Evolutionary conservation across 2,113 vertebrate genomes (phyloP), one percentile per base, ranked within the genome.

Genomic region (Rhadina sibilatrix): DNA sequence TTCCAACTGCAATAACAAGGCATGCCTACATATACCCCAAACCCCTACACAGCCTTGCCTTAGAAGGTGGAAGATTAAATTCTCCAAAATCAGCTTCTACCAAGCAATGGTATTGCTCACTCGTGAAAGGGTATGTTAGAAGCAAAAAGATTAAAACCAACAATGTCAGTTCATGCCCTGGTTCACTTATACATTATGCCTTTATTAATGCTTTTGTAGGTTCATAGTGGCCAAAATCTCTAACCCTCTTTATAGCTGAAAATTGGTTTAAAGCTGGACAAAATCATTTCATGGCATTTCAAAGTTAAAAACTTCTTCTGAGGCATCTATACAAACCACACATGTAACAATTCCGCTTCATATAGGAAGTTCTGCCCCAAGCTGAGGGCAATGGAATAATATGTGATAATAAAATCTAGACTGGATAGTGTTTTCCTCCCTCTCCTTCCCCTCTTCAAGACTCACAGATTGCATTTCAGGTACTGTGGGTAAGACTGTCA

Each of bases 391-490:
- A n/a, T 6, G 18, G 33, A 74, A n/a, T 56, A 77, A 59, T 11
- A 53, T 0, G 1, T 65, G 47, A 83, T 89, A 87, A 81, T 71
- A 71, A 92, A 90, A 89, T 70, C 22, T 50, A 71, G 54, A 52
- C 24, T 28, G 33, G 30, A 20, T 2, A 70, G 24, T 28, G 35
- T 50, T 91, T 82, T 60, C 30, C 10, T 70, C 42, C 50, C 31
- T 25, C 14, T 87, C 37, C 20, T 79, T 74, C 10, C 9, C 8
- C 18, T 17, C 7, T 72, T 70, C n/a, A 72, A 50, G 57, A 49
- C n/a, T 65, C 63, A 44, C 44, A 87, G 89, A 96, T 57, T 96
- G 65, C 31, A 87, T 93, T 95, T 81, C 94, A 87, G 70, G 57
- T 60, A 47, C 54, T 47, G 33, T 2, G 2, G 42, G 65, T n/a